Evolutionary conservation across 2,113 vertebrate species (phyloP).

Genomic region (Phaethon lepturus): DNA sequence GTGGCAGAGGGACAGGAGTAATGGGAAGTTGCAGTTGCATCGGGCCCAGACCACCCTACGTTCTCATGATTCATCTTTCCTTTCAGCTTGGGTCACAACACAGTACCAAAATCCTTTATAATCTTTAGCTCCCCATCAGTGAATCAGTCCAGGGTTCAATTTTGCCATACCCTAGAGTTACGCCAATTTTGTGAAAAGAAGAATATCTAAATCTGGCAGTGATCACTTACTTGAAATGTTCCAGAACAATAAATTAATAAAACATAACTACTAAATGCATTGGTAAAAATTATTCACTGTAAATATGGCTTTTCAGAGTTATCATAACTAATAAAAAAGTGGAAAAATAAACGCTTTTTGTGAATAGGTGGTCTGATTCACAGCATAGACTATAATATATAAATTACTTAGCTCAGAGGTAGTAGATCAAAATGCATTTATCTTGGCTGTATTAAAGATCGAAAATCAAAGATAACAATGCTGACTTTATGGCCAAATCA

Average conservation of each 20-base stretch:
- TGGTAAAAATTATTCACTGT: not conserved
- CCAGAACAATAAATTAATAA: not conserved
- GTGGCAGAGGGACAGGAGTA: not conserved
- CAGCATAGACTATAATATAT: not conserved
- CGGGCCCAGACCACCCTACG: fast-evolving
- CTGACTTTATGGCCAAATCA: not conserved
- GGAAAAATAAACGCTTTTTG: not conserved
- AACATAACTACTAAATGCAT: not conserved
- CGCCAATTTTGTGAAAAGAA: not conserved
- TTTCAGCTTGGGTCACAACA: not conserved
- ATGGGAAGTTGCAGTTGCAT: not conserved
- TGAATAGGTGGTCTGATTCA: not conserved
- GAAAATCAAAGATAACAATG: not conserved
- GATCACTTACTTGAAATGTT: not conserved
- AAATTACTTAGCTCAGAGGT: not conserved
- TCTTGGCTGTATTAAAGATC: not conserved
- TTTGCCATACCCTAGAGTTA: not conserved
- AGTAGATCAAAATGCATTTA: not conserved
- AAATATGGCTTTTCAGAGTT: not conserved
- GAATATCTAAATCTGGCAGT: not conserved
- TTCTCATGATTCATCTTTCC: not conserved
- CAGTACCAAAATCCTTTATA: not conserved
- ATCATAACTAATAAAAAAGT: not conserved
- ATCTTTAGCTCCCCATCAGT: fast-evolving
- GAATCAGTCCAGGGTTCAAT: not conserved